Base-by-base conservation (phyloP, 1,140 invertebrate species). In the Coenobita brevimanus region DNA sequence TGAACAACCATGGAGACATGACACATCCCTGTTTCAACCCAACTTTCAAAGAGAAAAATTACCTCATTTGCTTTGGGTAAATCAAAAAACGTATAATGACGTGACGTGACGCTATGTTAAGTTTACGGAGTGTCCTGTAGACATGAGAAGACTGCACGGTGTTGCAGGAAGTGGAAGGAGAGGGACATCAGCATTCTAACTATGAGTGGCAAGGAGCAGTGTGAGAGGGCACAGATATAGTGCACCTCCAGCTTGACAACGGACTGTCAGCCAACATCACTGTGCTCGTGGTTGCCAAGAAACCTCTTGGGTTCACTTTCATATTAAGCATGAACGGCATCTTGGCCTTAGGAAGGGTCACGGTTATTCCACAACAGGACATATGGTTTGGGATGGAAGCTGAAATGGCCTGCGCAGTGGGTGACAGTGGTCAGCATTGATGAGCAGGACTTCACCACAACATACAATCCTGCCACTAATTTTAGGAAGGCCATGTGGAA, bases 271-370 rank as follows among this genome's bases (percentile, higher is more conserved):
- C 43, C 36, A 30, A 64, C 17, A 3, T 82, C n/a, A 8, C 17
- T 21, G 80, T 82, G 80, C n/a, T 33, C 46, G 62, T 83, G 57
- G 10, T 54, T 24, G 17, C 38, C 3, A 13, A n/a, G 27, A 43
- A 13, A 15, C 81, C 81, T 21, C 46, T 83, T 46, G 81, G 81
- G 24, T 36, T 83, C 57, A 75, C 27, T 24, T 4, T 75, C 38
- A 75, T 71, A 21, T 36, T 71, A n/a, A 36, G 69, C 30, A 24
- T 71, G 69, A 36, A 71, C 36, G 69, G 69, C 36, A 81, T 87
- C 21, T 24, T 4, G 33, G 81, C 83, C 38, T 30, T 73, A 13
- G 83, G 75, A 50, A 79, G 15, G 79, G 73, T 36, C 33, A n/a
- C 24, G 54, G 46, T 60, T 36, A 36, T 41, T 50, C 10, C 82